Conservation (phyloP, 2,113 vertebrate genomes). For the Pogona vitticeps region DNA sequence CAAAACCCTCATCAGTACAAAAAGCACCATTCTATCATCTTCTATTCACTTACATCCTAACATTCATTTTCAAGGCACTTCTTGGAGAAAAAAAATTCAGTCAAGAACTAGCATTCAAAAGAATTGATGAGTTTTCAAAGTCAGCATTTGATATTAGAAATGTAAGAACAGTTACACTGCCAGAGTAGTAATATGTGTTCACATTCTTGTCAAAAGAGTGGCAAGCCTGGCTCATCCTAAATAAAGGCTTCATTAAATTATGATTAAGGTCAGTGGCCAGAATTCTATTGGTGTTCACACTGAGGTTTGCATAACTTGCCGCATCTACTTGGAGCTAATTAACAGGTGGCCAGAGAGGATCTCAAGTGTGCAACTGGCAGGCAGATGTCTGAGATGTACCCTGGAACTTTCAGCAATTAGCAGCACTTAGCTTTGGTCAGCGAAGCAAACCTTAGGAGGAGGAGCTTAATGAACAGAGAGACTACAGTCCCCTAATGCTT, state of each 20-base stretch:
- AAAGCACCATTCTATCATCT: slow-evolving; percentile 1
- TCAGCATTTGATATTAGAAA: slow-evolving; percentile 5
- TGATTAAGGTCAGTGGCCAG: background rate
- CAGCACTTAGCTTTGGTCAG: too few species aligned
- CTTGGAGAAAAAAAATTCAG: background rate
- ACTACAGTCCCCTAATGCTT: too few species aligned
- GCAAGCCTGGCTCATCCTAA: slow-evolving; percentile 8
- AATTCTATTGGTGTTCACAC: background rate
- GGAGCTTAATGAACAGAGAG: too few species aligned
- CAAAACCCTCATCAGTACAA: background rate
- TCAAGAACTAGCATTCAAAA: background rate
- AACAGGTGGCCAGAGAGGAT: too few species aligned
- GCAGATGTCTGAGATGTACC: too few species aligned
- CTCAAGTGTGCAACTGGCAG: background rate
- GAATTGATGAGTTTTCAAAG: slow-evolving; percentile 28
- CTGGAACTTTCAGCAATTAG: too few species aligned
- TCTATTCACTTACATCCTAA: background rate
- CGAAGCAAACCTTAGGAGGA: too few species aligned
- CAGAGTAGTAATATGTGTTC: slow-evolving; percentile 39
- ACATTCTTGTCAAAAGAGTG: slow-evolving; percentile 51
- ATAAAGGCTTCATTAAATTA: slow-evolving; percentile 24
- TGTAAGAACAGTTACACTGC: slow-evolving; percentile 1
- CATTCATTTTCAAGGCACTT: background rate
- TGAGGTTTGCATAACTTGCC: too few species aligned
- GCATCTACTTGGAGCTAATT: too few species aligned